Conservation (phyloP, 2,797 vertebrate genomes). For the Tachyglossus aculeatus region DNA sequence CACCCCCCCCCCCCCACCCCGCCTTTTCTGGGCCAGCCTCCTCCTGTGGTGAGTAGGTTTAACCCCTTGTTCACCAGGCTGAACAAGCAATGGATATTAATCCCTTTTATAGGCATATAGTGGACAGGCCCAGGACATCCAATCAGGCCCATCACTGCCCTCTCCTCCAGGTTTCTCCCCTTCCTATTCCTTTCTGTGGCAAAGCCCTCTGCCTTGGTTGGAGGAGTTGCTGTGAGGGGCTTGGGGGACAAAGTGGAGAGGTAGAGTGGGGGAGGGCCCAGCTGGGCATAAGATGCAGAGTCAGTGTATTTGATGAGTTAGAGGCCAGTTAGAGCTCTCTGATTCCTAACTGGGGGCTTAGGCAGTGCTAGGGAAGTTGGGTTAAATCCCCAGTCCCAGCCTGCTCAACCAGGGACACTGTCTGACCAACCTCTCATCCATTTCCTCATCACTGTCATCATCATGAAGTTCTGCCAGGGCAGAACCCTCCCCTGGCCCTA, state of each 20-base stretch:
- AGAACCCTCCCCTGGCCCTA: neutral
- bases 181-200: no score
- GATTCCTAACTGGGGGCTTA: slow-evolving; percentile 76
- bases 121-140: no score
- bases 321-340: slow-evolving; percentile 75
- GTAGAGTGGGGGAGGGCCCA: slow-evolving; percentile 41
- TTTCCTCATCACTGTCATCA: no score
- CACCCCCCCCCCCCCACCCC: slow-evolving; percentile 4
- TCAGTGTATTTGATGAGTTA: slow-evolving; percentile 80
- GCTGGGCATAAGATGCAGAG: slow-evolving; percentile 65
- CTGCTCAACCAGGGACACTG: neutral
- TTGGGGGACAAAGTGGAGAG: slow-evolving; percentile 4
- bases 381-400: neutral
- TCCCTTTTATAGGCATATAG: no score
- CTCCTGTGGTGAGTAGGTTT: neutral
- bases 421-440: neutral
- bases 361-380: no score
- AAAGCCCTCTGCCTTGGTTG: slow-evolving; percentile 12
- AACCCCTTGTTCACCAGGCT: accelerated
- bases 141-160: no score
- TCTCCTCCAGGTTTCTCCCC: no score
- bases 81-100: no score
- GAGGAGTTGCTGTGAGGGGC: neutral
- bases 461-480: neutral
- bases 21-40: slow-evolving; percentile 37